These are phyloP conservation scores for Mamestra configurata DNA, from an alignment of 1,140 invertebrate species.

Conservation along the genomic window DNA sequence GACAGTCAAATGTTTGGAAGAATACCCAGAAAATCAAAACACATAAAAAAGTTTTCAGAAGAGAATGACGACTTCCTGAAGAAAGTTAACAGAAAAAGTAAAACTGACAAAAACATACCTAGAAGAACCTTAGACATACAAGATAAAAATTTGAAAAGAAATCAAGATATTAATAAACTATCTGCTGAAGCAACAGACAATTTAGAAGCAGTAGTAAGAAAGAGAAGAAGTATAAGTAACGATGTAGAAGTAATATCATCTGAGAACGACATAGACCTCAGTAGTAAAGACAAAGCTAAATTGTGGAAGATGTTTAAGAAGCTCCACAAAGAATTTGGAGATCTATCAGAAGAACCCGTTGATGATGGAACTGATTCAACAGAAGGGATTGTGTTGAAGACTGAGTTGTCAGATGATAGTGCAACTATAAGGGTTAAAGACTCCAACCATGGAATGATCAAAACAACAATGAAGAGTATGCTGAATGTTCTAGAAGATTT, in stretches of 20 bases:
- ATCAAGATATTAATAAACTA: slow-evolving; percentile 5
- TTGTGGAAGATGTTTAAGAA: slow-evolving; percentile 68
- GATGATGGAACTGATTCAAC: slow-evolving; percentile 58
- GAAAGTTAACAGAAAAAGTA: slow-evolving; percentile 12
- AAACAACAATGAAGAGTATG: slow-evolving; percentile 72
- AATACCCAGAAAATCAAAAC: background rate
- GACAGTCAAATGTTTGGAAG: background rate
- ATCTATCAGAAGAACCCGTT: slow-evolving; percentile 60
- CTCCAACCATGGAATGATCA: slow-evolving; percentile 68
- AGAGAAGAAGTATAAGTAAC: slow-evolving; percentile 59
- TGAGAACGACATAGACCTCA: slow-evolving; percentile 69
- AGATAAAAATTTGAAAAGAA: background rate
- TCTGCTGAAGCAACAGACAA: slow-evolving; percentile 5
- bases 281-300: slow-evolving; percentile 59
- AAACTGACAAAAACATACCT: background rate
- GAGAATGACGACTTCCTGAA: background rate
- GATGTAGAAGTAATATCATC: slow-evolving; percentile 45
- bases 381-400: slow-evolving; percentile 67
- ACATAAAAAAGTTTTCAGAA: background rate
- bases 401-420: slow-evolving; percentile 68
- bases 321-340: slow-evolving; percentile 67
- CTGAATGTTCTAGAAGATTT: slow-evolving; percentile 70
- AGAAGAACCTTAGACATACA: background rate
- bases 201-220: slow-evolving; percentile 36
- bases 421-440: slow-evolving; percentile 68